phyloP scores from a whole-genome alignment of 2,113 vertebrate species.

The Sphyrna mokarran region DNA sequence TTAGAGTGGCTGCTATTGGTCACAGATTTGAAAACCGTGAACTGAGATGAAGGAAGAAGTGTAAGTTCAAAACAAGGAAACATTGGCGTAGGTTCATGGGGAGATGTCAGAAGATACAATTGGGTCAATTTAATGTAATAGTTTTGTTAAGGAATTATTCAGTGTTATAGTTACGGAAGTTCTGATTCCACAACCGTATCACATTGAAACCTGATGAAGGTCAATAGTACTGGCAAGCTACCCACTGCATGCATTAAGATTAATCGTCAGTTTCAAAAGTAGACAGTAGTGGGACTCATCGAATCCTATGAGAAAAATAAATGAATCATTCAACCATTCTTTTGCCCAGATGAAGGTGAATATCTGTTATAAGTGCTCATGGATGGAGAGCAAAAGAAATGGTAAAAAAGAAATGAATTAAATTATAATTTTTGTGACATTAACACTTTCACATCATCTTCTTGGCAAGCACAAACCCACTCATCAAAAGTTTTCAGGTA shows the following conservation, averaged over 20 bases:
- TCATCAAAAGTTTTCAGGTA: background rate
- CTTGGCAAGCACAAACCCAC: background rate
- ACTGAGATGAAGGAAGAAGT: background rate
- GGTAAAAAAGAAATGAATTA: background rate
- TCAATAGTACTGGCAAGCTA: constrained; percentile 23
- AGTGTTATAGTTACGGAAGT: background rate
- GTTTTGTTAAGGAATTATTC: background rate
- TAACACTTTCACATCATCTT: background rate
- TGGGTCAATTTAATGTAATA: background rate
- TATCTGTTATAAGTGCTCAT: background rate
- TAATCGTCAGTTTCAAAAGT: constrained; percentile 19
- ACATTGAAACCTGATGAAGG: constrained; percentile 27
- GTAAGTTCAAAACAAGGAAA: background rate
- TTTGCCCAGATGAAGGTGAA: background rate
- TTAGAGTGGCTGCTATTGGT: background rate
- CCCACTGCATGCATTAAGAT: background rate
- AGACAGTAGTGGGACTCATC: background rate
- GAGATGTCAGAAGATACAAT: background rate
- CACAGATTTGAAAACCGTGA: background rate
- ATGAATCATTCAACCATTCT: constrained; percentile 30
- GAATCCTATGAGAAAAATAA: background rate
- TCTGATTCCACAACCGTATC: background rate
- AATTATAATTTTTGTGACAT: background rate
- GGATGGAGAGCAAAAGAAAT: background rate
- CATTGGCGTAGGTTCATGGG: background rate